These are phyloP conservation scores for Caenorhabditis sp. DNA, from an alignment of 2,888 invertebrate genomes.

Conservation along the genomic window DNA sequence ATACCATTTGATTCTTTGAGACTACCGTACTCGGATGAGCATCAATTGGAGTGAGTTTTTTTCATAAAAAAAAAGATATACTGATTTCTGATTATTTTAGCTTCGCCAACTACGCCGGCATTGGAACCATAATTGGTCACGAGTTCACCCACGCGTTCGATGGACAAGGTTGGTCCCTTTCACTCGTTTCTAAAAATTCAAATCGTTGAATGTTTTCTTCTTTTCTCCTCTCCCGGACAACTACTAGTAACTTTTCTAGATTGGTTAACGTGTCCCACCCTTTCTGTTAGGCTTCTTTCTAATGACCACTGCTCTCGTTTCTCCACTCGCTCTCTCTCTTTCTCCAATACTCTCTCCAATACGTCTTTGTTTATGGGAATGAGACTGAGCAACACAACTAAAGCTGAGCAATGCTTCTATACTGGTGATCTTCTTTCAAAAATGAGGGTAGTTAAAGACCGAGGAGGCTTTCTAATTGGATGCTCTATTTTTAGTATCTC, in stretches of 20 bases:
- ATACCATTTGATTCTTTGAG: conserved; percentile 68
- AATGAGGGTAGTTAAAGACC: conserved; percentile 36
- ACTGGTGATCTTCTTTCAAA: conserved; percentile 11
- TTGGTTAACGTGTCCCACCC: conserved; percentile 36
- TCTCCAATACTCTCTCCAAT: not conserved
- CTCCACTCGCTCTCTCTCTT: not conserved
- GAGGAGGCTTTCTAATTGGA: conserved; percentile 46
- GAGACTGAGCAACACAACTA: not conserved
- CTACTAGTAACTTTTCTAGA: conserved; percentile 42
- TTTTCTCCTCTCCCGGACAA: not conserved
- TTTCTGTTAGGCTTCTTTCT: not conserved
- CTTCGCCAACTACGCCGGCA: conserved; percentile 69
- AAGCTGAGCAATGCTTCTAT: conserved; percentile 8
- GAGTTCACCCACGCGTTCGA: conserved; percentile 72
- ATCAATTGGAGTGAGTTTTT: conserved; percentile 66
- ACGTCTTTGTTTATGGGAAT: not conserved
- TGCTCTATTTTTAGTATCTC: conserved; percentile 51
- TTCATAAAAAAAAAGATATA: conserved; percentile 1
- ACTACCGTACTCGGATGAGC: conserved; percentile 61
- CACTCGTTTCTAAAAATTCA: not conserved
- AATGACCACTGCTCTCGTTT: conserved; percentile 49
- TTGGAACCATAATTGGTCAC: conserved; percentile 68
- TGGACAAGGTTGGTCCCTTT: conserved; percentile 63
- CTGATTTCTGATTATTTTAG: conserved; percentile 47
- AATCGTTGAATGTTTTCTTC: conserved; percentile 10